Conservation (phyloP, 1,140 invertebrate species). For the Drosophila malerkotliana region DNA sequence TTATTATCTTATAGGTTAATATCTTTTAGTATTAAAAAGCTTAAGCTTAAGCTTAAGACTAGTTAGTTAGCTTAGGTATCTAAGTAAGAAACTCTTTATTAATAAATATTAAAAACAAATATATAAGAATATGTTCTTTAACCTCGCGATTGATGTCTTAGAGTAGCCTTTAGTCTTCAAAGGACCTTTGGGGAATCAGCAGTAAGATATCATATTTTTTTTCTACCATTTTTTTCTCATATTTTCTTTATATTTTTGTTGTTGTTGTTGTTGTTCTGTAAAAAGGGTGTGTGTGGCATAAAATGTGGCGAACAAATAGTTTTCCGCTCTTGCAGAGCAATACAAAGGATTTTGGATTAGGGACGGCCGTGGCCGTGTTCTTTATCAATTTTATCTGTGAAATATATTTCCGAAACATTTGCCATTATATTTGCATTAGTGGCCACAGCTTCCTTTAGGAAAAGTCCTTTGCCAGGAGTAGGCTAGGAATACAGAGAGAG, state of each 20-base stretch:
- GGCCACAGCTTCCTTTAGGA: slow-evolving; percentile 58
- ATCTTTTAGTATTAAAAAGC: no score
- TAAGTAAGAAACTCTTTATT: no score
- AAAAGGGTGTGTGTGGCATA: slow-evolving; percentile 15
- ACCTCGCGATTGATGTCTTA: background rate
- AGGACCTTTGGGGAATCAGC: slow-evolving; percentile 9
- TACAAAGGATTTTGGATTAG: slow-evolving; percentile 30
- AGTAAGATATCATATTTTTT: background rate
- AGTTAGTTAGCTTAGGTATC: no score
- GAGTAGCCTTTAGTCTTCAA: slow-evolving; percentile 7
- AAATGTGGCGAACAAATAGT: slow-evolving; percentile 54
- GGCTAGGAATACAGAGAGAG: no score
- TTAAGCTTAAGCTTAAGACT: no score
- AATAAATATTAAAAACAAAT: no score
- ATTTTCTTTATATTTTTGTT: slow-evolving; percentile 14
- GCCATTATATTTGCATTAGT: slow-evolving; percentile 82
- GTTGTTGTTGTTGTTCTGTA: slow-evolving; percentile 12
- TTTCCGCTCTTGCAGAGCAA: slow-evolving; percentile 63
- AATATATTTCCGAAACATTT: slow-evolving; percentile 83
- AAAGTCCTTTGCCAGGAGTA: background rate
- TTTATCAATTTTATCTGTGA: slow-evolving; percentile 81
- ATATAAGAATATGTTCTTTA: no score
- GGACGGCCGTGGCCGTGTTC: slow-evolving; percentile 8
- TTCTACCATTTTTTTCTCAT: background rate
- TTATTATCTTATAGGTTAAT: no score